Evolutionary conservation across 2,797 vertebrate species (phyloP).

Genomic region (Chaenodraco wilsoni): DNA sequence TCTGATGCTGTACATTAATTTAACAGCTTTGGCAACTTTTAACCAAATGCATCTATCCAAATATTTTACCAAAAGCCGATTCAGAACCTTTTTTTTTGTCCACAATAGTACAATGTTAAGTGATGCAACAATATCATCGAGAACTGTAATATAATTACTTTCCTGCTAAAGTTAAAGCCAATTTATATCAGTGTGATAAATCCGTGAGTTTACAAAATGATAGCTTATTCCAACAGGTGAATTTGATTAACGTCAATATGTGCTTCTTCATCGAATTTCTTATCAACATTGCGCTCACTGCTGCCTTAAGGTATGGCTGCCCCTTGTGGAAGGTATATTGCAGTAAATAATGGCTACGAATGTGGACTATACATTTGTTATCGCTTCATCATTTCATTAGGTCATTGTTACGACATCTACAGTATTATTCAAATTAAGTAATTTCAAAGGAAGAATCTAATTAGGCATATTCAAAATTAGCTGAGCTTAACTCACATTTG

Average conservation of each 20-base stretch:
- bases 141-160: no score
- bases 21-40: no score
- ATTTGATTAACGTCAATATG: background rate
- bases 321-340: background rate
- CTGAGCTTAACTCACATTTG: background rate
- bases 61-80: no score
- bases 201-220: background rate
- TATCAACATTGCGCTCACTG: background rate
- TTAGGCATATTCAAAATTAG: conserved; percentile 8
- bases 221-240: background rate
- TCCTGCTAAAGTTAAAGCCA: background rate
- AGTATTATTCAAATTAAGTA: background rate
- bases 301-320: background rate
- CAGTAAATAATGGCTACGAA: background rate
- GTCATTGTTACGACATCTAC: background rate
- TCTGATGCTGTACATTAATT: no score
- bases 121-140: no score
- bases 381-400: background rate
- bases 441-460: background rate
- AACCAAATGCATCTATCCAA: no score
- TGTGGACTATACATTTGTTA: background rate
- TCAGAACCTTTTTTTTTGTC: no score
- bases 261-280: background rate
- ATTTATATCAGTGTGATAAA: background rate
- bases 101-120: no score